Percentiles rank a stretch among this genome's conserved stretches.
Conservation (phyloP, 2,113 vertebrate genomes). For the Apteryx mantelli region DNA sequence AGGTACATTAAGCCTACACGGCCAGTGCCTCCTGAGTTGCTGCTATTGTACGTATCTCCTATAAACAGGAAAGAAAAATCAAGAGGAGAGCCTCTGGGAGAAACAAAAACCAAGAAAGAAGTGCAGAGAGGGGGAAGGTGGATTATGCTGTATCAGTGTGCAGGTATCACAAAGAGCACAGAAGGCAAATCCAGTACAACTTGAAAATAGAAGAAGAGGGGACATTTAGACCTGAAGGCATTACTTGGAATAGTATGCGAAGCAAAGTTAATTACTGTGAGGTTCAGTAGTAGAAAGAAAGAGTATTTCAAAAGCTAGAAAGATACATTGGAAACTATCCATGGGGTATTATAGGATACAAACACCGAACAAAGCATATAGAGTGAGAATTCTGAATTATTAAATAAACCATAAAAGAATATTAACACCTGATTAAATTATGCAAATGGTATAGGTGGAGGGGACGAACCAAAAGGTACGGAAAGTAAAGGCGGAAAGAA, state of each 20-base stretch:
- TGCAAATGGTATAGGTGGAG: not conserved
- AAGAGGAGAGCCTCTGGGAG: not conserved
- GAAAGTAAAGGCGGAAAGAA: not conserved
- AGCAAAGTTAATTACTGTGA: slow-evolving; percentile 15
- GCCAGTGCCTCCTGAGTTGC: not conserved
- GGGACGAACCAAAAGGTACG: not conserved
- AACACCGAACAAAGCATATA: not conserved
- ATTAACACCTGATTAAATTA: not conserved
- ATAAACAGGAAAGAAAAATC: not conserved
- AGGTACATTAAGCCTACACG: slow-evolving; percentile 27
- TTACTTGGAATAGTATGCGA: not conserved
- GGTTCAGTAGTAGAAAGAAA: not conserved
- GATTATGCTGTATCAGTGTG: not conserved
- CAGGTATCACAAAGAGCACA: not conserved
- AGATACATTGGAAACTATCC: not conserved
- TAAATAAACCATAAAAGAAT: not conserved
- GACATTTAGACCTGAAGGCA: not conserved
- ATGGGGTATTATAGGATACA: not conserved
- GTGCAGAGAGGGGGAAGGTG: not conserved
- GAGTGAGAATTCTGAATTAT: not conserved
- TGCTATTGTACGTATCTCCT: slow-evolving; percentile 16
- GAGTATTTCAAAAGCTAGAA: not conserved
- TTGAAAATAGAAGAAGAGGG: not conserved
- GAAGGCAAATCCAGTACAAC: not conserved
- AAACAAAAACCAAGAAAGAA: not conserved